phyloP scores from a whole-genome alignment of 2,113 vertebrate genomes.

The Baryphthengus martii region DNA sequence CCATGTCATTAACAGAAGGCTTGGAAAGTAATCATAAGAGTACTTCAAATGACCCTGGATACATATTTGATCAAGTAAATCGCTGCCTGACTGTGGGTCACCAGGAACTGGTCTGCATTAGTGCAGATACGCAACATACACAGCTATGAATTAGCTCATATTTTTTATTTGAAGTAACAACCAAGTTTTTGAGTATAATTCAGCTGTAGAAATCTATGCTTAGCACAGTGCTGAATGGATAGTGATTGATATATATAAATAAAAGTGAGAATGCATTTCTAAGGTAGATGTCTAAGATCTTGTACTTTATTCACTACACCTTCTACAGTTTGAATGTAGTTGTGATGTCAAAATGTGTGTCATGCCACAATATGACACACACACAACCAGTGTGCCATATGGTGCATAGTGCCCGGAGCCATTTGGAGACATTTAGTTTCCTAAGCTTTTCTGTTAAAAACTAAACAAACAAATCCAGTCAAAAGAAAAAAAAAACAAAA shows the following conservation, averaged over 20 bases:
- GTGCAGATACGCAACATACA: neutral
- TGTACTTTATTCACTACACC: neutral
- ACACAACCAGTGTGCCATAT: neutral
- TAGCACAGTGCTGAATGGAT: accelerated
- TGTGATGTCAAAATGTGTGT: neutral
- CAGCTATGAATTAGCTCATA: neutral
- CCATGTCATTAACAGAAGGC: neutral
- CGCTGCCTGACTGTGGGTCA: neutral
- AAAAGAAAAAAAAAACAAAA: neutral
- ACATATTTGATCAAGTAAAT: neutral
- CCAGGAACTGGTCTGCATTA: neutral
- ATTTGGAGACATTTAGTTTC: neutral
- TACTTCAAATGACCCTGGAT: neutral
- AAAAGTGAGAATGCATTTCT: neutral
- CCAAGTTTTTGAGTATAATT: neutral
- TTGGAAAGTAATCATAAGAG: neutral
- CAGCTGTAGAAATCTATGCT: neutral
- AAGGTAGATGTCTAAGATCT: neutral
- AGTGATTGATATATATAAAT: neutral
- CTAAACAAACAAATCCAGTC: neutral
- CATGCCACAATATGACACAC: neutral
- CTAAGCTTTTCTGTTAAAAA: neutral
- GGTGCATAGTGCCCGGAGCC: neutral
- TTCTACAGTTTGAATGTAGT: neutral
- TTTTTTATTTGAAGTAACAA: neutral